Evolutionary conservation across 1,140 invertebrate genomes (phyloP), one percentile per base, ranked within the genome.

Genomic region (Campoletis sonorensis): DNA sequence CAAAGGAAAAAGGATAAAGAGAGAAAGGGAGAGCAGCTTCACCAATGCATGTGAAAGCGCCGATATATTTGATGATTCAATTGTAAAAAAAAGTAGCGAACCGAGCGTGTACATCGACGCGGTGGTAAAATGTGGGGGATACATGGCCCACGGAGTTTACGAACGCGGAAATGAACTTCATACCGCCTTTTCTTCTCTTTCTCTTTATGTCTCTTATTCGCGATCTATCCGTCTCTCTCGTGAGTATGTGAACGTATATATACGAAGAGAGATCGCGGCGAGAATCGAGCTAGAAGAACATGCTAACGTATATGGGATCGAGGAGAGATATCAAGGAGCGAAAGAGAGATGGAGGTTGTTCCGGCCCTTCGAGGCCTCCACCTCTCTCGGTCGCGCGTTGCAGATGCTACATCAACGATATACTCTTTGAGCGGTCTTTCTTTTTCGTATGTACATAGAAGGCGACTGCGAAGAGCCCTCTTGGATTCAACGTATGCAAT

Each of bases 331-430:
- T 11, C 21, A 21, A 61, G 30, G 33, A 77, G 75, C 3, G 33
- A 77, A 54, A 77, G 27, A 51, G 51, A 77, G 45, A 77, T 64
- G n/a, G 16, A 23, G 45, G 27, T 58, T 58, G 72, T 75, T 75
- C 72, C 72, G 72, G 72, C 72, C 72, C 72, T 54, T 54, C 33
- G 49, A 23, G 72, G 45, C 49, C 72, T 51, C 49, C 72, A 27
- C 45, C 49, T 75, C 72, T 3, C 72, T 26, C 23, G 61, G 3
- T 2, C 54, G 54, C 18, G 72, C 37, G 70, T 72, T 72, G 80
- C 81, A 82, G 81, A 82, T 82, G 81, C 68, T 82, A 82, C 81
- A 82, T 79, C 81, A 54, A 82, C 81, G 81, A 82, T 82, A 79
- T 58, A 75, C 26, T n/a, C 49, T 75, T 49, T n/a, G 16, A 54